Evolutionary conservation across 2,888 invertebrate species (phyloP).

Genomic region (Eucera pruinosa): DNA sequence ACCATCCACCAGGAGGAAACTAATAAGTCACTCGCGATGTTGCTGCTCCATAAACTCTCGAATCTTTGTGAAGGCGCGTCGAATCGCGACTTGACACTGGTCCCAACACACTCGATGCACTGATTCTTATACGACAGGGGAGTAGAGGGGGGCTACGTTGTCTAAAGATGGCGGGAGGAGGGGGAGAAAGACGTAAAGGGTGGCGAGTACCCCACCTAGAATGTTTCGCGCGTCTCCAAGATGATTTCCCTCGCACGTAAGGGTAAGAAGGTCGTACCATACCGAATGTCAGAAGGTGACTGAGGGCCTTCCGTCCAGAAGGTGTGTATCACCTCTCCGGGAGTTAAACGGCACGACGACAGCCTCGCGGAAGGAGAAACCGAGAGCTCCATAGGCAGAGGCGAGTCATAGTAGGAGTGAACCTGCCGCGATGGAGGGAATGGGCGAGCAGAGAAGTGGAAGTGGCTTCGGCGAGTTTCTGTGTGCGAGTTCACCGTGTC

Average conservation of each 20-base stretch:
- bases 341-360: slow-evolving; percentile 73
- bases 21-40: slow-evolving; percentile 58
- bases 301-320: slow-evolving; percentile 74
- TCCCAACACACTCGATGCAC: slow-evolving; percentile 80
- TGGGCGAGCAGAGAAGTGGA: too few relatives aligned
- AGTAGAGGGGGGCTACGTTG: slow-evolving; percentile 59
- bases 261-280: slow-evolving; percentile 73
- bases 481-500: too few relatives aligned
- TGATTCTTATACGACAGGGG: slow-evolving; percentile 82
- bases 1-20: too few relatives aligned
- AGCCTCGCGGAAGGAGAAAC: slow-evolving; percentile 69
- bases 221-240: too few relatives aligned
- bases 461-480: too few relatives aligned
- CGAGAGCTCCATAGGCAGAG: slow-evolving; percentile 72
- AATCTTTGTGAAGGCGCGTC: too few relatives aligned
- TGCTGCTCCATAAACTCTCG: too few relatives aligned
- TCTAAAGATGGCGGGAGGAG: slow-evolving; percentile 43
- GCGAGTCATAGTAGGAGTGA: slow-evolving; percentile 78
- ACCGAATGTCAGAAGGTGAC: slow-evolving; percentile 82
- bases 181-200: slow-evolving; percentile 62
- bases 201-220: too few relatives aligned
- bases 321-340: slow-evolving; percentile 78
- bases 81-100: slow-evolving; percentile 82
- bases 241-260: slow-evolving; percentile 57
- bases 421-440: slow-evolving; percentile 79